Evolutionary conservation across 2,113 vertebrate genomes (phyloP).

Genomic region (Xyrauchen texanus): DNA sequence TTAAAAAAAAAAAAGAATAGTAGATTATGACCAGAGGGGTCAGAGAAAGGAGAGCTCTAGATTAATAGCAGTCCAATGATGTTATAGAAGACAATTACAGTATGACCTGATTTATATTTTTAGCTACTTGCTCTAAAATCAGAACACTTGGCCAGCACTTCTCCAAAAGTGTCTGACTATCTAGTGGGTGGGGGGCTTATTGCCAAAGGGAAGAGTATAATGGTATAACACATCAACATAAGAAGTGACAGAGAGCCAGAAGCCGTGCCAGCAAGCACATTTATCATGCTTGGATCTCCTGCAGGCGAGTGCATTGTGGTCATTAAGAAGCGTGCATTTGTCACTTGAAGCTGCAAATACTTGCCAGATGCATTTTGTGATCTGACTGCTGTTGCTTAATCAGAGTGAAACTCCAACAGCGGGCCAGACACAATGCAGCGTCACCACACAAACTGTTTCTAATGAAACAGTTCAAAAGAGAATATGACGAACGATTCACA

Average conservation of each 20-base stretch:
- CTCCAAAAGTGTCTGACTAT: neutral
- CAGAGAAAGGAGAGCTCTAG: neutral
- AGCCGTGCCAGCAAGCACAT: neutral
- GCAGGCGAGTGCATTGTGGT: neutral
- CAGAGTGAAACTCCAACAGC: neutral
- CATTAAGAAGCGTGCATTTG: neutral
- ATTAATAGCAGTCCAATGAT: slow-evolving; percentile 13
- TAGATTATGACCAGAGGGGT: neutral
- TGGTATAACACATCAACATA: neutral
- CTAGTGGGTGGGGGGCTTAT: neutral
- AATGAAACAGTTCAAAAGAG: too few species aligned
- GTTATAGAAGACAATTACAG: slow-evolving; percentile 36
- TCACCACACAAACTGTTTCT: neutral
- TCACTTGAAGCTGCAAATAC: neutral
- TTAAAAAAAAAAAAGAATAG: neutral
- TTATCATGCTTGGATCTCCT: neutral
- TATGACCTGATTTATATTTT: slow-evolving; percentile 47
- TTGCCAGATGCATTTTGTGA: neutral
- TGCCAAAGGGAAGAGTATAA: slow-evolving; percentile 36
- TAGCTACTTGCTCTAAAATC: slow-evolving; percentile 31
- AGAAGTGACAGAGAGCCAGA: slow-evolving; percentile 6
- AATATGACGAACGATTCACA: slow-evolving; percentile 5
- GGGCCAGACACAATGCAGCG: slow-evolving; percentile 6
- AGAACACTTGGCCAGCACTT: slow-evolving; percentile 9
- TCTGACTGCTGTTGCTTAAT: neutral